Base-by-base conservation (phyloP, 2,888 invertebrate species). In the Deroplatys truncata region DNA sequence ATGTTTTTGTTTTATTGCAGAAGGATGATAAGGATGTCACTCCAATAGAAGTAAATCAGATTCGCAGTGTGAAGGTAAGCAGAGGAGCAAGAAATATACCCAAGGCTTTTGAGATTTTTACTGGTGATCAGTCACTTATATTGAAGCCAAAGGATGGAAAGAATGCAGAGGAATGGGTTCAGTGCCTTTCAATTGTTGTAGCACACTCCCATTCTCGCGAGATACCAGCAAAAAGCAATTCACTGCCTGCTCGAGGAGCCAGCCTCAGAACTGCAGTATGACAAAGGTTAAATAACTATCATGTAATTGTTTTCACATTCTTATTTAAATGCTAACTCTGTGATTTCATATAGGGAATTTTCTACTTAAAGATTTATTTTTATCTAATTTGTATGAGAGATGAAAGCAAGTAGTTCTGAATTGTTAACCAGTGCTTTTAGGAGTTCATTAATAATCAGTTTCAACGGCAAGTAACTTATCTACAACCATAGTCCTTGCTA, bases 101-200 rank as follows among this genome's bases (percentile, higher is more conserved):
- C 31, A 98, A 98, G 93, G 98, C 98, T 1, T 99, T 99, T 94
- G 98, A 99, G 94, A 98, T 99, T 92, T 99, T 98, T 94, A 98
- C 98, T 0, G 97, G 97, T 88, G 98, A 98, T 93, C 98, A 98
- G 93, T 97, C 98, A 16, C 96, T 98, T 91, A 98, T 98, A 92
- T 95, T 99, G 91, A 98, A 99, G 94, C 98, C 98, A 13, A 98
- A 98, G 93, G 98, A 98, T 93, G 98, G 98, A 85, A 98, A 98
- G 94, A 97, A 98, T 93, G 98, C 98, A 1, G 98, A 98, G 94
- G 97, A 98, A 93, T 99, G 99, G 98, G 98, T 98, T 85, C 98
- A 98, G 93, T 98, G 98, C 93, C 95, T 98, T 91, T 98, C 98
- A 92, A 98, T 98, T 91, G 98, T 98, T 8, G 97, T 98, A 20